phyloP scores from a whole-genome alignment of 2,113 vertebrate genomes.

The Cariama cristata region DNA sequence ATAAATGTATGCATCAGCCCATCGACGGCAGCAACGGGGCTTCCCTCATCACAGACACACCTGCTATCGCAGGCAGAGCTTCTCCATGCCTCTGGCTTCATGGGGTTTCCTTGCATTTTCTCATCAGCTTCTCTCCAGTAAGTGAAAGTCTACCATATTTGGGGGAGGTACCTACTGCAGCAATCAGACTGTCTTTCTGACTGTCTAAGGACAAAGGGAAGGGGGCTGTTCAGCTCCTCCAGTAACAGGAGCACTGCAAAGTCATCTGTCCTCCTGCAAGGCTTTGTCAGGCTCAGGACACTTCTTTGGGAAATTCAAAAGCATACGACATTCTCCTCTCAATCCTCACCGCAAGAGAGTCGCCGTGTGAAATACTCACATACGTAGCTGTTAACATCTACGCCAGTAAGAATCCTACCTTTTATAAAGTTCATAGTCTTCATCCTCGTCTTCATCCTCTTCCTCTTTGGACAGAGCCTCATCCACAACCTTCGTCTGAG shows the following conservation, averaged over 20 bases:
- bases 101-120: neutral
- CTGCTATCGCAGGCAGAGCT: neutral
- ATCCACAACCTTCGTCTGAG: conserved; percentile 78
- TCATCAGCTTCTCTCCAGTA: neutral
- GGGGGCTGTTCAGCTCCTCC: neutral
- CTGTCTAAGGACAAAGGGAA: neutral
- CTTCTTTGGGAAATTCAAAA: neutral
- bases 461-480: conserved; percentile 82
- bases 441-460: conserved; percentile 76
- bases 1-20: neutral
- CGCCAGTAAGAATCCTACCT: conserved; percentile 55
- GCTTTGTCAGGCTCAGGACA: neutral
- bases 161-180: neutral
- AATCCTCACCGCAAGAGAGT: neutral
- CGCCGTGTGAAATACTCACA: neutral
- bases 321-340: neutral
- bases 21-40: neutral
- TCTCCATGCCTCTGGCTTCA: neutral
- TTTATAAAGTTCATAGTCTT: conserved; percentile 80
- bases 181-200: neutral
- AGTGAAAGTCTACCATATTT: neutral
- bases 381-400: neutral
- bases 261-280: neutral
- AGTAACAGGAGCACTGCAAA: neutral
- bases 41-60: neutral